Evolutionary conservation across 1,140 invertebrate genomes (phyloP), one percentile per base, ranked within the genome.

Genomic region (Pseudomyrmex dendroicus): DNA sequence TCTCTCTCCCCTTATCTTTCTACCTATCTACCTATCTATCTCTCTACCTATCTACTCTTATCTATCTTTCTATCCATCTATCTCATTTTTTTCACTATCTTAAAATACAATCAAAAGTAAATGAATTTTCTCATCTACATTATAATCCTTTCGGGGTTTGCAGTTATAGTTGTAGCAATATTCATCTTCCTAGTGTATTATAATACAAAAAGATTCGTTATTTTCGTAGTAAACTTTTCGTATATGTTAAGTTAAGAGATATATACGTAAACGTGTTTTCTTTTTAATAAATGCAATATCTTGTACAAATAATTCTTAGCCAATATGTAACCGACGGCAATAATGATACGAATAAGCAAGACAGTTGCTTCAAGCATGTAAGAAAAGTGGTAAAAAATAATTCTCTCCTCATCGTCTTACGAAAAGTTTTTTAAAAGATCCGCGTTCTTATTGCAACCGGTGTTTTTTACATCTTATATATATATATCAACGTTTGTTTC

Each of bases 141-240:
- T 57, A 22, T 5, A 68, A 54, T 70, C 1, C 2, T 68, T 68
- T 44, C 12, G 8, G 59, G 17, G 15, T 2, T 76, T n/a, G 48
- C 35, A 68, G 25, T 57, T 20, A 8, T 15, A 57, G 15, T 54
- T 66, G 12, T 67, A 56, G 50, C 25, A 22, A n/a, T 57, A 13
- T 9, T 35, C 50, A 46, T 68, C 52, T 68, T 78, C 15, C 35
- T 35, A 57, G 9, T 78, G 25, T 64, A 64, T 78, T 59, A 57
- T 48, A 70, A 57, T 59, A 48, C 44, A 66, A 77, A 48, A 61
- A 68, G 20, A 50, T 46, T 77, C 50, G 25, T 67, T 77, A 77
- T 77, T 67, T 57, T 70, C 17, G 35, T 78, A 70, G 20, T 48
- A 57, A 78, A 56, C 68, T 68, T 68, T 59, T 78, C 35, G 10